Evolutionary conservation across 2,113 vertebrate genomes (phyloP).

Genomic region (Centropus unirufus): DNA sequence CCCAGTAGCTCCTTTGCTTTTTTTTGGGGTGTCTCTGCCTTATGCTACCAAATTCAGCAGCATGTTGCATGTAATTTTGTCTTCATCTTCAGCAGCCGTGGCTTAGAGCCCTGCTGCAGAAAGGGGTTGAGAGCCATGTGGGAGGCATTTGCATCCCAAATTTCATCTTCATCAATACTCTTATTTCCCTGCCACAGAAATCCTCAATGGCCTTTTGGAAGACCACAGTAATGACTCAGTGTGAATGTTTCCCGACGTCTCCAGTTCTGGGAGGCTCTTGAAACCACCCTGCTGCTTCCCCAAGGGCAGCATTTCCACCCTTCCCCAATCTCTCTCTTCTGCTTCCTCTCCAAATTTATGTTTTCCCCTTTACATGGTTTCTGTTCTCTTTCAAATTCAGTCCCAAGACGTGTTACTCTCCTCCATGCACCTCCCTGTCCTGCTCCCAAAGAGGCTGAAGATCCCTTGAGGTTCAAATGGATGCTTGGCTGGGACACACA

Average conservation of each 20-base stretch:
- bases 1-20: neutral
- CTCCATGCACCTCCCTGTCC: rapidly evolving
- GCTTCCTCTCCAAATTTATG: neutral
- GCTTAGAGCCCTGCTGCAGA: neutral
- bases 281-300: neutral
- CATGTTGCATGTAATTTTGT: rapidly evolving
- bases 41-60: neutral
- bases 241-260: neutral
- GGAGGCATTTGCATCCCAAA: neutral
- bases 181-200: neutral
- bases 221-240: neutral
- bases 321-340: neutral
- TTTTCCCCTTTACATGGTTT: conserved; percentile 1
- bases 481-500: neutral
- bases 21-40: neutral
- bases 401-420: neutral
- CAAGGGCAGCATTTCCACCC: neutral
- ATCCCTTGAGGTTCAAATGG: neutral
- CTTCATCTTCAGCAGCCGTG: neutral
- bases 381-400: conserved; percentile 16
- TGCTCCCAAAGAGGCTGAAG: neutral
- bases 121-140: neutral
- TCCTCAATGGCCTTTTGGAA: neutral
- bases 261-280: neutral
- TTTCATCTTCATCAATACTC: neutral